Base-by-base conservation (phyloP, 2,113 vertebrate genomes). In the Trogon surrucura region DNA sequence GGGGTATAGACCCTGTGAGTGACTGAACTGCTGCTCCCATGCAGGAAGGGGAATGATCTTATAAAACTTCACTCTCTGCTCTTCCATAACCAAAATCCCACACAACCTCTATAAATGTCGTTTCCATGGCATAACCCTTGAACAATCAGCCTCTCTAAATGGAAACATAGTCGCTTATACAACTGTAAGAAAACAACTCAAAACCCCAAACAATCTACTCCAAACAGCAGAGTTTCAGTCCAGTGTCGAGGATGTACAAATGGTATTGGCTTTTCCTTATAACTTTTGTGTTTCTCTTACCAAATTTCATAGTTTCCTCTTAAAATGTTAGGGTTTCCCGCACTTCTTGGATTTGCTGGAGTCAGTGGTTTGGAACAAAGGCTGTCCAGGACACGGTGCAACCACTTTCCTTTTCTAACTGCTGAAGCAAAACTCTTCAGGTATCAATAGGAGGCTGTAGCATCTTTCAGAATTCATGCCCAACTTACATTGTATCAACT, bases 1-100 rank as follows among this genome's bases (percentile, higher is more conserved):
- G 6, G 5, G 13, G 10, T 8, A 27, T 0, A 3, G 20, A 45
- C 6, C 26, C 30, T 21, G 4, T 10, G 36, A 70, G 8, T 19
- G 6, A 17, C 25, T 56, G 53, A 54, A 47, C 0, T 1, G 7
- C 19, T 7, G 7, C 16, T 56, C 17, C 22, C 15, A 16, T 8
- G 4, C 8, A 36, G 19, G 23, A 88, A 51, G 12, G 8, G 14
- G 11, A 75, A 53, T 19, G 18, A 27, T 38, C 10, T 32, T 48
- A 27, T 0, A 41, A 51, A 67, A 18, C 10, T 54, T 16, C 34
- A 10, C 13, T 26, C 17, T 78, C 16, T 34, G 26, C n/a, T 57
- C 30, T 57, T 85, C 29, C 21, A 3, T 13, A 25, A 34, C 6
- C 11, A 74, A 51, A 78, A 81, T 47, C 19, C n/a, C 44, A 56